phyloP scores from a whole-genome alignment of 2,113 vertebrate genomes.

The Sinocyclocheilus anshuiensis region DNA sequence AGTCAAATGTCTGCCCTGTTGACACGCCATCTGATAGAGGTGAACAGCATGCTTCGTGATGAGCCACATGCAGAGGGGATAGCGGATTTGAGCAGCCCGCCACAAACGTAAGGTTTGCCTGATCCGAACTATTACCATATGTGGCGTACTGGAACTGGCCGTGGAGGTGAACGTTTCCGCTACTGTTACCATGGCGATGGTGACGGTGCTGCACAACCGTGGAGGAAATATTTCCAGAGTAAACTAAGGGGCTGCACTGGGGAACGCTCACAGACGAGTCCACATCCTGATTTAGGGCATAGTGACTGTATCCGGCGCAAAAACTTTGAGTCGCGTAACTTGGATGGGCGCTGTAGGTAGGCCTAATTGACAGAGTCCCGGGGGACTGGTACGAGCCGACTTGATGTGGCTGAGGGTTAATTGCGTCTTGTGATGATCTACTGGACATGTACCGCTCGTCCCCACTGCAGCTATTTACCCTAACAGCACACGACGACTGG shows the following conservation, averaged over 20 bases:
- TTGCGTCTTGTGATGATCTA: conserved; percentile 85
- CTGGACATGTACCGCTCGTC: conserved; percentile 89
- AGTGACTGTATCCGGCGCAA: conserved; percentile 84
- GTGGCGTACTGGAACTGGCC: conserved; percentile 84
- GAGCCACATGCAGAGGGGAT: conserved; percentile 86
- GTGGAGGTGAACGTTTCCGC: conserved; percentile 77
- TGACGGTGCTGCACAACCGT: conserved; percentile 79
- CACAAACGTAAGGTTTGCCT: conserved; percentile 78
- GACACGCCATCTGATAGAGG: conserved; percentile 85
- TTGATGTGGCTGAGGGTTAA: conserved; percentile 79
- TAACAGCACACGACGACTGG: conserved; percentile 87
- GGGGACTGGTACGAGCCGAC: conserved; percentile 84
- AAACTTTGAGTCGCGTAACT: conserved; percentile 88
- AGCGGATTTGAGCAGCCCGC: conserved; percentile 84
- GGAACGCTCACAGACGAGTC: conserved; percentile 85
- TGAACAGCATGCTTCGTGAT: conserved; percentile 87
- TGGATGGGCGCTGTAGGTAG: conserved; percentile 82
- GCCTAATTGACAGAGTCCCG: conserved; percentile 77
- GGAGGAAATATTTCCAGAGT: conserved; percentile 88
- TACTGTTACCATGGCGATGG: conserved; percentile 83
- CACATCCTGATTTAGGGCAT: conserved; percentile 88
- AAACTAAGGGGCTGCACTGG: conserved; percentile 87
- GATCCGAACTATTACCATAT: conserved; percentile 89
- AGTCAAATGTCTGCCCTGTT: conserved; percentile 94
- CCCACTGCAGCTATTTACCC: conserved; percentile 84